Percentiles rank a stretch among this genome's conserved stretches.
Evolutionary conservation across 2,113 vertebrate species (phyloP).

Genomic region (Eubucco bourcierii): DNA sequence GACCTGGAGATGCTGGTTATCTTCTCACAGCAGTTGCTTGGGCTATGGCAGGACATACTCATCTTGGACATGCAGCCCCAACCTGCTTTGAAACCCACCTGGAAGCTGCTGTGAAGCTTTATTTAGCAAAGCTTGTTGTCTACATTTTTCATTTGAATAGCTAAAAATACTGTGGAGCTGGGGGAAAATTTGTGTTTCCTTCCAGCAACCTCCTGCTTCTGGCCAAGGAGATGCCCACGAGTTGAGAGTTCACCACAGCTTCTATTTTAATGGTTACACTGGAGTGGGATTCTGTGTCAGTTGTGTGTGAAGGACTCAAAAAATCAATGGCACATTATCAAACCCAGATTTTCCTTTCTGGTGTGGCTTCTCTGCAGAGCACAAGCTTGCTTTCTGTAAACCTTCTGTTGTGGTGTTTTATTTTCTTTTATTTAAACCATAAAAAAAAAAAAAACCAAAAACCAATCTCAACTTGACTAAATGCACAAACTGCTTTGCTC

Average conservation of each 20-base stretch:
- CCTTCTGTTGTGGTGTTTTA: not conserved
- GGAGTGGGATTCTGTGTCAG: not conserved
- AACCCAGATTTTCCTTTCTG: constrained; percentile 29
- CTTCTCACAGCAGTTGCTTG: not conserved
- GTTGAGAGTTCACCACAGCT: not conserved
- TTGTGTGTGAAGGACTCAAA: not conserved
- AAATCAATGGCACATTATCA: not conserved
- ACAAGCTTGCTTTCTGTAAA: constrained; percentile 56
- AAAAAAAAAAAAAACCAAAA: too few species aligned
- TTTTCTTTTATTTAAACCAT: constrained; percentile 7
- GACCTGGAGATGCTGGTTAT: not conserved
- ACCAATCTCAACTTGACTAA: constrained; percentile 28
- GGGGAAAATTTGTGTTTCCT: not conserved
- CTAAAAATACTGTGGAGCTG: not conserved
- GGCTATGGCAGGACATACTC: not conserved
- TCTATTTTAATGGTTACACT: not conserved
- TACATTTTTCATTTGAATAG: not conserved
- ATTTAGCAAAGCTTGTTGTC: not conserved
- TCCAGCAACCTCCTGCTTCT: not conserved
- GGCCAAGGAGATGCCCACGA: not conserved
- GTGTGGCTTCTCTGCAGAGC: constrained; percentile 53
- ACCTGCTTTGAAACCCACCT: constrained; percentile 23
- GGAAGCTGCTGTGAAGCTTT: not conserved
- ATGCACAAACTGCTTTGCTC: constrained; percentile 53
- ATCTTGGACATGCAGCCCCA: not conserved